These are phyloP conservation scores for Smithornis capensis DNA, from an alignment of 2,113 vertebrate genomes.

Conservation along the genomic window DNA sequence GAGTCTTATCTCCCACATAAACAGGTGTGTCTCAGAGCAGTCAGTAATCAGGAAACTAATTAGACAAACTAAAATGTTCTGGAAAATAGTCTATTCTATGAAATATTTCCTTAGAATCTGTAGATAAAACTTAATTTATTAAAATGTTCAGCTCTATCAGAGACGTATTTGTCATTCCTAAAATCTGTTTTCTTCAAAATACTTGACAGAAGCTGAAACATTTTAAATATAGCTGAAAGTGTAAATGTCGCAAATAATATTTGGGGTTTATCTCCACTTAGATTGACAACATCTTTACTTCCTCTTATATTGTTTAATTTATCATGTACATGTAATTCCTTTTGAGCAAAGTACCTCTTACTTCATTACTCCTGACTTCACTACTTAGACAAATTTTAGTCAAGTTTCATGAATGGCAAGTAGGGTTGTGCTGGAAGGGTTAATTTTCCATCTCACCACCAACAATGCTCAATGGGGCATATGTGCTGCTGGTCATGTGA, in stretches of 20 bases:
- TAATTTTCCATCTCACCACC: slow-evolving; percentile 12
- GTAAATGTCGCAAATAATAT: neutral
- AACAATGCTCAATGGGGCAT: slow-evolving; percentile 21
- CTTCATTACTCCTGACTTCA: too few relatives aligned
- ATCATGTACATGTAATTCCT: neutral
- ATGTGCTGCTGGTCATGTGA: slow-evolving; percentile 47
- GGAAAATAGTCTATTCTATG: neutral
- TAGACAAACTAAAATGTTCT: neutral
- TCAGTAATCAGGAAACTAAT: neutral
- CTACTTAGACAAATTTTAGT: neutral
- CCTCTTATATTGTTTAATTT: neutral
- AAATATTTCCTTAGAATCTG: neutral
- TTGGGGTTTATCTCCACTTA: neutral
- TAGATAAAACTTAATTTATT: neutral
- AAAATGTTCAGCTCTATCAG: neutral
- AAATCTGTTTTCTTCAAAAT: neutral
- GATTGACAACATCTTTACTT: neutral
- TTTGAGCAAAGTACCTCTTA: neutral
- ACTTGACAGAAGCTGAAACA: neutral
- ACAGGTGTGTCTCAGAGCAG: neutral
- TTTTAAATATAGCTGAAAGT: neutral
- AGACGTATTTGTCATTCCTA: neutral
- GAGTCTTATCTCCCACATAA: neutral
- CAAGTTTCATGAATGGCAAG: neutral
- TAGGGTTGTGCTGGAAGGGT: neutral